phyloP scores from a whole-genome alignment of 2,888 invertebrate species.

The Brachypterus glaber region DNA sequence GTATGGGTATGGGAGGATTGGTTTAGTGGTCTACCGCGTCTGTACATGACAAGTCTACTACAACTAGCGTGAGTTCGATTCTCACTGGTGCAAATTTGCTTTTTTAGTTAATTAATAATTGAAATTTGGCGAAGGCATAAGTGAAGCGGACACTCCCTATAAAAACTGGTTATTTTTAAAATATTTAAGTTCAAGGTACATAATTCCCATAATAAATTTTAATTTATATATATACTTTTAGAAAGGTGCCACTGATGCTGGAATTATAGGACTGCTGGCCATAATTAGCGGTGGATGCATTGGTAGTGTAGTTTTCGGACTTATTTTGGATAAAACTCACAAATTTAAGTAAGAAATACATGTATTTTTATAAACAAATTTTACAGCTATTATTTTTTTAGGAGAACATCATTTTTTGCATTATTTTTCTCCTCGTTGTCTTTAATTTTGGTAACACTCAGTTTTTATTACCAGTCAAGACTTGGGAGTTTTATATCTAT shows the following conservation, averaged over 20 bases:
- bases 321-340: constrained; percentile 83
- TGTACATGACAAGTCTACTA: no score
- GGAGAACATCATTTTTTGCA: constrained; percentile 20
- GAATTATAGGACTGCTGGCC: constrained; percentile 79
- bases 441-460: constrained; percentile 16
- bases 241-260: constrained; percentile 63
- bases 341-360: constrained; percentile 65
- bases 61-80: no score
- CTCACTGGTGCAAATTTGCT: no score
- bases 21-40: no score
- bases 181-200: no score
- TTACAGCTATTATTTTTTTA: constrained; percentile 8
- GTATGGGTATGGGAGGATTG: no score
- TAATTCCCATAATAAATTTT: no score
- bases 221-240: no score
- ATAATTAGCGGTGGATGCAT: constrained; percentile 79
- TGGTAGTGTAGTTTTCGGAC: constrained; percentile 81
- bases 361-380: neutral
- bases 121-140: no score
- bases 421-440: constrained; percentile 16
- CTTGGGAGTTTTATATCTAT: constrained; percentile 25
- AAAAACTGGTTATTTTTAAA: no score
- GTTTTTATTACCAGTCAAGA: constrained; percentile 17
- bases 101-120: no score
- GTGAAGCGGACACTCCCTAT: no score